Evolutionary conservation across 2,888 invertebrate genomes (phyloP), one percentile per base, ranked within the genome.

Genomic region (Cistogaster globosa): DNA sequence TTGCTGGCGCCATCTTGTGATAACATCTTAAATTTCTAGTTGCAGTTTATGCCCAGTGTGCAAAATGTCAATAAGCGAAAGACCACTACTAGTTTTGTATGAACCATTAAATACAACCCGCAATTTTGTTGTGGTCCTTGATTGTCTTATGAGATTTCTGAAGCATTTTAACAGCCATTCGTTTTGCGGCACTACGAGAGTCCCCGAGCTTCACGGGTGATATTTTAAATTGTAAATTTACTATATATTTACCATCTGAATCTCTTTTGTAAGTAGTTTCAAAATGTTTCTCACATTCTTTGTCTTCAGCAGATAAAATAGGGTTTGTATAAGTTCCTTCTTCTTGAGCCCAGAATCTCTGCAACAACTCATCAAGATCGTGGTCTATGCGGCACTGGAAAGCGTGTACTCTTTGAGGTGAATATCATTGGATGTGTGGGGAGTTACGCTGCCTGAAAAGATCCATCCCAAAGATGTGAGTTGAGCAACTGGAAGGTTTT

Each of bases 61-160:
- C 16, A 79, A 60, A 11, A 74, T 55, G 26, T 85, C 63, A 69
- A 78, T 84, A 18, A 81, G 36, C 0, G 84, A 77, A 12, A 79
- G 18, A 0, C 71, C 82, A 22, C 75, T 78, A 2, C n/a, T 58
- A 36, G 74, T 79, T 48, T 75, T 75, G 18, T n/a, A 69, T 32
- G 84, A 80, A 5, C 80, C 79, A 71, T 72, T 63, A 62, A 78
- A 78, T 55, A 63, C 71, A 1, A 63, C 78, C 0, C 71, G 22
- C n/a, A 83, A 14, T 9, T 77, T 83, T 2, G 72, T 83, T 36
- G 67, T 83, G 1, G 45, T 45, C 9, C 71, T 76, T 14, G 48
- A 58, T 8, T n/a, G 36, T 0, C 32, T 55, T 8, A 78, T 12
- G 16, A 11, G 7, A 38, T 38, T 9, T 38, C 7, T 38, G 38